Conservation (phyloP, 2,888 invertebrate species). For the Omphaloscelis lunosa region DNA sequence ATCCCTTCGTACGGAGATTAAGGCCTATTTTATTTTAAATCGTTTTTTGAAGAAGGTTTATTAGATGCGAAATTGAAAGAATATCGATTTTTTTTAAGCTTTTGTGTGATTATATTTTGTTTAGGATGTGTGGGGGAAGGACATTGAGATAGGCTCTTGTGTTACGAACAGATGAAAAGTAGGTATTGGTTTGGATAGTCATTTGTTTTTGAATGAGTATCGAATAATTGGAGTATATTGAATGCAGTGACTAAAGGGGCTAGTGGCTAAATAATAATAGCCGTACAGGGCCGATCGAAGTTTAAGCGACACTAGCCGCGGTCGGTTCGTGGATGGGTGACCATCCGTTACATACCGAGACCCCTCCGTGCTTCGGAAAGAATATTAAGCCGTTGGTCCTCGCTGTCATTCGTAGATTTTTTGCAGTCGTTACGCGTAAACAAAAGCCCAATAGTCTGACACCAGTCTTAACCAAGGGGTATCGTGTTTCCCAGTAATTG, state of each 20-base stretch:
- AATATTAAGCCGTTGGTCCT: background rate
- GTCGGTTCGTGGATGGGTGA: background rate
- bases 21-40: slow-evolving; percentile 66
- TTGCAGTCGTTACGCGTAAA: background rate
- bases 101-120: slow-evolving; percentile 49
- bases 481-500: background rate
- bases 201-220: background rate
- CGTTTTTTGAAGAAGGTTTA: slow-evolving; percentile 63
- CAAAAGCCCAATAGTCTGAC: background rate
- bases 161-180: background rate
- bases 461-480: background rate
- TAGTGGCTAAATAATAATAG: background rate
- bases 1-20: slow-evolving; percentile 65
- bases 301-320: background rate
- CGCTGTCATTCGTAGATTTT: background rate
- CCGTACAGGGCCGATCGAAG: background rate
- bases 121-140: background rate
- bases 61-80: slow-evolving; percentile 62
- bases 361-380: background rate
- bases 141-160: background rate
- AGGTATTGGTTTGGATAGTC: background rate
- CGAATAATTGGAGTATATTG: background rate
- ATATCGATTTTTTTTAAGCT: slow-evolving; percentile 48
- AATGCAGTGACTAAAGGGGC: background rate
- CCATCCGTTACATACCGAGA: background rate